These are phyloP conservation scores for Propsilocerus akamusi DNA, from an alignment of 1,140 invertebrate species.

Conservation along the genomic window DNA sequence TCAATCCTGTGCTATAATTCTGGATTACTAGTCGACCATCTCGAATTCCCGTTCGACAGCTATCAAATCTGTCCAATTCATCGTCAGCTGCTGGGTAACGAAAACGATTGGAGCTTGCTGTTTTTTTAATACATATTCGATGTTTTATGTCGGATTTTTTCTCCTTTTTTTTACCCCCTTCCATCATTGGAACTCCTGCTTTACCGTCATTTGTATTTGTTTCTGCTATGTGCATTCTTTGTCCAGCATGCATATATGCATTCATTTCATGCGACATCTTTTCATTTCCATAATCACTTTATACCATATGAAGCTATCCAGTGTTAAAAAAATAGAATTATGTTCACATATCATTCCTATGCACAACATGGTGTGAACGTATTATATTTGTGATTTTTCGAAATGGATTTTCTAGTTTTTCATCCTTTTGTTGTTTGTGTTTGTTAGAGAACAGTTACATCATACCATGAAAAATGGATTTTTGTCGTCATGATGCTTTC, in stretches of 20 bases:
- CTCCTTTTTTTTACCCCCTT: too few species aligned
- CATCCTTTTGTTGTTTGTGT: too few species aligned
- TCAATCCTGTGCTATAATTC: background rate
- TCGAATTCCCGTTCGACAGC: constrained; percentile 19
- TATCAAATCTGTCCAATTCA: constrained; percentile 5
- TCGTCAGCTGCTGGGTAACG: constrained; percentile 1
- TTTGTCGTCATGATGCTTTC: background rate
- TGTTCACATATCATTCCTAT: background rate
- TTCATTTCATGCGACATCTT: too few species aligned
- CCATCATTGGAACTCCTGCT: background rate
- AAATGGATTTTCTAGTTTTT: too few species aligned
- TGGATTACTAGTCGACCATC: constrained; percentile 10
- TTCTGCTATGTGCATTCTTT: background rate
- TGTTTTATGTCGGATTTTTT: background rate
- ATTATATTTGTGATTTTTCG: too few species aligned
- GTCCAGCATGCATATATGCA: background rate
- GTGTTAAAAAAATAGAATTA: background rate
- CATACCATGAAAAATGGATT: too few species aligned
- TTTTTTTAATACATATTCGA: background rate
- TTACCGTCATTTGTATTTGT: too few species aligned
- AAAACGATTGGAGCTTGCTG: background rate
- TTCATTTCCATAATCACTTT: background rate
- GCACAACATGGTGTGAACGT: too few species aligned
- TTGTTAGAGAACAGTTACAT: too few species aligned
- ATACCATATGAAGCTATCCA: background rate